phyloP scores from a whole-genome alignment of 2,113 vertebrate genomes.

The Cercopithecus mona region DNA sequence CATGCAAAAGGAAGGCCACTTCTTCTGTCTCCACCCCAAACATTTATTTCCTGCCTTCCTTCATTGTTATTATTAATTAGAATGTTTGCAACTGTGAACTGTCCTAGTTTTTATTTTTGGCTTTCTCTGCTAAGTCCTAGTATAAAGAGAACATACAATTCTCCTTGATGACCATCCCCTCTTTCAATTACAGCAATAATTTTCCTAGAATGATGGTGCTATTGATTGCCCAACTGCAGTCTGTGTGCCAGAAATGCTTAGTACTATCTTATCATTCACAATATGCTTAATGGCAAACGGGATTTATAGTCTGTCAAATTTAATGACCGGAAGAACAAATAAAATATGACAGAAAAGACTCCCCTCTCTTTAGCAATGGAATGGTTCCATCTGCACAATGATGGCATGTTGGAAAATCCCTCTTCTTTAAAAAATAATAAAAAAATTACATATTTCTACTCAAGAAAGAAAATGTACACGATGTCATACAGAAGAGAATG shows the following conservation, averaged over 20 bases:
- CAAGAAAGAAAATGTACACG: background rate
- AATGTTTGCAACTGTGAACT: slow-evolving; percentile 72
- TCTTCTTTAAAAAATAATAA: slow-evolving; percentile 27
- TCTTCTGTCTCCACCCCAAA: slow-evolving; percentile 49
- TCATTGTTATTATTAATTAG: slow-evolving; percentile 63
- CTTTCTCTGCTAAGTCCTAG: slow-evolving; percentile 48
- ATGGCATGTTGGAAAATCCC: slow-evolving; percentile 41
- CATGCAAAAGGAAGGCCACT: slow-evolving; percentile 25
- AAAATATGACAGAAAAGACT: slow-evolving; percentile 65
- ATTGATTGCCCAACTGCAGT: slow-evolving; percentile 65
- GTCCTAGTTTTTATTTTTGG: slow-evolving; percentile 77
- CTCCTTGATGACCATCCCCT: slow-evolving; percentile 27
- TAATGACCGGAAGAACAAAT: slow-evolving; percentile 64
- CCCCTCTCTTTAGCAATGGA: slow-evolving; percentile 49
- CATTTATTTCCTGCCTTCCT: slow-evolving; percentile 72
- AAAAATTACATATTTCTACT: slow-evolving; percentile 36
- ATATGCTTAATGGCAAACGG: slow-evolving; percentile 56
- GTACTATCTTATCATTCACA: slow-evolving; percentile 64
- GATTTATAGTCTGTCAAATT: slow-evolving; percentile 68
- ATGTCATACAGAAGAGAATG: background rate
- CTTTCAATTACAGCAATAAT: slow-evolving; percentile 48
- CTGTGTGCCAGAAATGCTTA: slow-evolving; percentile 48
- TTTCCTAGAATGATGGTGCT: slow-evolving; percentile 53
- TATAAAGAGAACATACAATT: slow-evolving; percentile 65
- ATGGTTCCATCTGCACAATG: slow-evolving; percentile 53